phyloP scores from a whole-genome alignment of 2,888 invertebrate genomes.

The Apocheima hispidaria region DNA sequence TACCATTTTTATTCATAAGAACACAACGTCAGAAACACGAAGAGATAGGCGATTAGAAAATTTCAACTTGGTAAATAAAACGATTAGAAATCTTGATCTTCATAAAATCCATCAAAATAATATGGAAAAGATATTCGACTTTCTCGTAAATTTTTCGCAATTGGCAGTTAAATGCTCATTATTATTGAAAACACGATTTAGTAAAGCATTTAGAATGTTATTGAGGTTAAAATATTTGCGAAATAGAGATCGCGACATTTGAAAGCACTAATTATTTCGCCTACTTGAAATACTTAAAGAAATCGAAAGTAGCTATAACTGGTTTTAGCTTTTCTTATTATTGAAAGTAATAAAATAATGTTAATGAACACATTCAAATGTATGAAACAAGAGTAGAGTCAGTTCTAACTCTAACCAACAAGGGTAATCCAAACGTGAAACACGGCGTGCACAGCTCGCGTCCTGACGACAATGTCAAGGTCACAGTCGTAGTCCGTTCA shows the following conservation, averaged over 20 bases:
- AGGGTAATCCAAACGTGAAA: not conserved
- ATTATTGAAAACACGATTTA: conserved; percentile 6
- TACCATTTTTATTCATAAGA: not conserved
- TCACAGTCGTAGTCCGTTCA: conserved; percentile 52
- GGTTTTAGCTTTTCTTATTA: not conserved
- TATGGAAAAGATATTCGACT: conserved; percentile 9
- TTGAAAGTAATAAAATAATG: not conserved
- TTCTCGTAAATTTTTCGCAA: conserved; percentile 18
- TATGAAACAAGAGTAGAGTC: not conserved
- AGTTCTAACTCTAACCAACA: not conserved
- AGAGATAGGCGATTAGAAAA: conserved; percentile 6
- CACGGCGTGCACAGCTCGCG: conserved; percentile 20
- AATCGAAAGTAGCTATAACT: not conserved
- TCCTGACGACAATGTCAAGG: conserved; percentile 72
- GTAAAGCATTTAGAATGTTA: not conserved
- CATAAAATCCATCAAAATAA: conserved; percentile 12
- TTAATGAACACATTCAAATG: not conserved
- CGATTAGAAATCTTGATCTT: conserved; percentile 25
- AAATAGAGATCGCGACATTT: not conserved
- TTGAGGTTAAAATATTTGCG: conserved; percentile 1
- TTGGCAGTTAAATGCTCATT: conserved; percentile 21
- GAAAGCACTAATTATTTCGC: not conserved
- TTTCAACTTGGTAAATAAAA: conserved; percentile 7
- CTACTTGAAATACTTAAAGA: not conserved
- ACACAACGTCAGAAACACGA: not conserved